A percentile compares a stretch with the other conserved stretches of the same genome.
phyloP scores from a whole-genome alignment of 2,888 invertebrate species.

The Camptogramma bilineatum region DNA sequence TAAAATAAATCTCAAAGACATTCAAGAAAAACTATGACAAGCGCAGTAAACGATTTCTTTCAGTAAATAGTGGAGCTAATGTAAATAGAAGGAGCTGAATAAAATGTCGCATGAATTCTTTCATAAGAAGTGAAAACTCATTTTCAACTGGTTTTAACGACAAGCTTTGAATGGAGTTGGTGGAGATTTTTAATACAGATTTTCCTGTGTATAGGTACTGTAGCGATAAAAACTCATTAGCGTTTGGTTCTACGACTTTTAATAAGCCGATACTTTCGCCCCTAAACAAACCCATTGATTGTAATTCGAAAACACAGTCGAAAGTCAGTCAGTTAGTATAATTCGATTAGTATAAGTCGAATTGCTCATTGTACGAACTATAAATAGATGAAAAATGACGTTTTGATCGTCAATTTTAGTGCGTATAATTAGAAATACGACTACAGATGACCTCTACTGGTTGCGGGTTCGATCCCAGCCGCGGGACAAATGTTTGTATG shows the following conservation, averaged over 20 bases:
- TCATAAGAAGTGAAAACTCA: slow-evolving; percentile 37
- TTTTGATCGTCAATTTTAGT: no score
- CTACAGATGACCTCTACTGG: no score
- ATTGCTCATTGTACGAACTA: no score
- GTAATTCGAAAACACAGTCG: no score
- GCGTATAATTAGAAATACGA: no score
- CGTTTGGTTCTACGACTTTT: background rate
- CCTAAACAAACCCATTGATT: no score
- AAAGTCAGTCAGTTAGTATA: no score
- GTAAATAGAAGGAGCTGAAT: slow-evolving; percentile 21
- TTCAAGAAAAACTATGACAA: slow-evolving; percentile 2
- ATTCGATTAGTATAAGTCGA: no score
- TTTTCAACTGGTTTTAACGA: slow-evolving; percentile 36
- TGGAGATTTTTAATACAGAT: slow-evolving; percentile 34
- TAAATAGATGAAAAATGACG: no score
- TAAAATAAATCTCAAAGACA: background rate
- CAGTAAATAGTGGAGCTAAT: slow-evolving; percentile 31
- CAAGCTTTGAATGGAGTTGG: slow-evolving; percentile 33
- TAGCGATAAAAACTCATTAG: background rate
- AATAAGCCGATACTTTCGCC: no score
- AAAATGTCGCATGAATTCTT: slow-evolving; percentile 33
- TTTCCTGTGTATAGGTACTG: slow-evolving; percentile 27
- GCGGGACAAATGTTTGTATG: no score
- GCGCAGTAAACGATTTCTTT: slow-evolving; percentile 23
- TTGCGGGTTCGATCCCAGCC: no score